Evolutionary conservation across 2,113 vertebrate species (phyloP), one percentile per base, ranked within the genome.

Genomic region (Antigone vipio): DNA sequence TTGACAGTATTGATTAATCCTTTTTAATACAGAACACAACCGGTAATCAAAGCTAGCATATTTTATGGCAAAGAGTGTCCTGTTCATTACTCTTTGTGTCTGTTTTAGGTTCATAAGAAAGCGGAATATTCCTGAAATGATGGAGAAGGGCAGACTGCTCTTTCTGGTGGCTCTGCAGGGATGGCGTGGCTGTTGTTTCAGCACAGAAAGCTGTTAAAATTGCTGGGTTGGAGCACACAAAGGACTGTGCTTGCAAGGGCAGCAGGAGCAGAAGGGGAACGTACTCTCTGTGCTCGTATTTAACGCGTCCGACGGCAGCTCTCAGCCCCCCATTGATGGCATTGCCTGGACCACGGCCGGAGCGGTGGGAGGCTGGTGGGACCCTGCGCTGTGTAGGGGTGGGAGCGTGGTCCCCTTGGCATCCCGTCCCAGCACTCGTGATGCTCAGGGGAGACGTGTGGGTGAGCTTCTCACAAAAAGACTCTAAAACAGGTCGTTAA

Each of bases 361-460:
- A 38, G 22, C 15, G 3, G 6, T 34, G n/a, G 35, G 32, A 34
- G 38, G 45, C 35, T 52, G 67, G 81, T 44, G 38, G 58, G 81
- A 32, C 26, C 21, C 47, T 35, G 38, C 1, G 11, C 58, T 53
- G 32, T 4, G 38, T 20, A 11, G 20, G 26, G 16, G 24, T 14
- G 44, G 35, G 35, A 42, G 35, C 7, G 4, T 35, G 16, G 49
- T 62, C 26, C 38, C 26, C 26, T 63, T 12, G 34, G 40, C 14
- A 1, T 68, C 22, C n/a, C 3, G 0, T 56, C 17, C 26, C 63
- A 12, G 10, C 3, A 6, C 81, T 62, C 3, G 1, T 38, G 66
- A n/a, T 1, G 1, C 45, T n/a, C 15, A 11, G 35, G 47, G 66
- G 10, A 42, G 19, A 0, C 4, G 9, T 30, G 40, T 1, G 1